phyloP scores from a whole-genome alignment of 1,140 invertebrate species.

The Zaprionus nigranus region DNA sequence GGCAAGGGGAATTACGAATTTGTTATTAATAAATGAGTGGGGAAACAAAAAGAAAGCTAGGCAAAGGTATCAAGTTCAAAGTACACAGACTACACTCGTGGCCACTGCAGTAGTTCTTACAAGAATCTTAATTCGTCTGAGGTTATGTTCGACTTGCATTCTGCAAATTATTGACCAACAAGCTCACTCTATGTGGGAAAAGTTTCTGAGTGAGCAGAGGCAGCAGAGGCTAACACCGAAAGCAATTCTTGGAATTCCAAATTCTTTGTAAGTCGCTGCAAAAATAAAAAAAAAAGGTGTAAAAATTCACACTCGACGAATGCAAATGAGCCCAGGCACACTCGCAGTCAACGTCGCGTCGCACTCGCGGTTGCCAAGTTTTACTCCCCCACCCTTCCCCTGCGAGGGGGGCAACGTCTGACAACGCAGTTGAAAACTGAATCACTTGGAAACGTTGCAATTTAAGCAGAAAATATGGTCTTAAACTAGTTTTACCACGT shows the following conservation, averaged over 20 bases:
- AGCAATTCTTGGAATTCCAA: conserved; percentile 72
- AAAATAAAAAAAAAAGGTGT: conserved; percentile 57
- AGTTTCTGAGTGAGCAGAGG: conserved; percentile 7
- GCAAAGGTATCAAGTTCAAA: background rate
- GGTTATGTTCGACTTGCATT: background rate
- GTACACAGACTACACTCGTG: background rate
- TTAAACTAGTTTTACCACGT: conserved; percentile 77
- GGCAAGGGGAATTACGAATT: conserved; percentile 5
- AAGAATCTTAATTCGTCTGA: background rate
- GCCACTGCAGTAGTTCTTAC: background rate
- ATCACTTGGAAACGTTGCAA: conserved; percentile 78
- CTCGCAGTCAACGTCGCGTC: conserved; percentile 1
- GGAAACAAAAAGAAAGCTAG: background rate
- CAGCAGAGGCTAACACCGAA: conserved; percentile 45
- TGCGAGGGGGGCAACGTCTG: too few species aligned
- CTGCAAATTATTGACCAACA: conserved; percentile 13
- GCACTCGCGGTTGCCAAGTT: conserved; percentile 40
- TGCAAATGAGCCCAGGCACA: conserved; percentile 47
- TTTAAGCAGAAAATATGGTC: conserved; percentile 80
- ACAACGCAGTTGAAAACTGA: conserved; percentile 44
- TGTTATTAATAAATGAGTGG: conserved; percentile 7
- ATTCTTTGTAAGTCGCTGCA: conserved; percentile 51
- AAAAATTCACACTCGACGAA: conserved; percentile 75
- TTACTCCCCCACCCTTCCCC: background rate
- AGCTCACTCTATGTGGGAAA: background rate